These are phyloP conservation scores for Neodiprion fabricii DNA, from an alignment of 1,140 invertebrate species.

Conservation along the genomic window DNA sequence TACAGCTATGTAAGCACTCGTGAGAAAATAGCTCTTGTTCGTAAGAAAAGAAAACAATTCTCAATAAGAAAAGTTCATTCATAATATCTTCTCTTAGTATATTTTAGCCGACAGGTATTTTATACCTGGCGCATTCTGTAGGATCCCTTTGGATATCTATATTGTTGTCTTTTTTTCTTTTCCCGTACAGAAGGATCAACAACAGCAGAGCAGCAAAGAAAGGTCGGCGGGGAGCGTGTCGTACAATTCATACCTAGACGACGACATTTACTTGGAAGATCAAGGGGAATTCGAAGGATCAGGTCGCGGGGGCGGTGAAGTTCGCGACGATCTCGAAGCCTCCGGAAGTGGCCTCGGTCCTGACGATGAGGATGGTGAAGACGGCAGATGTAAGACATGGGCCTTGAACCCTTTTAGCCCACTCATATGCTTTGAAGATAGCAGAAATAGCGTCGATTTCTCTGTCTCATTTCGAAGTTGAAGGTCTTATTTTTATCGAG, in stretches of 20 bases:
- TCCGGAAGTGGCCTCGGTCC: constrained; percentile 75
- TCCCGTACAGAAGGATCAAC: constrained; percentile 47
- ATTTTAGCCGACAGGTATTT: not conserved
- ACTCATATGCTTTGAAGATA: too few species aligned
- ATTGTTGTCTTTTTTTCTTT: not conserved
- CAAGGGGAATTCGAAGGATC: constrained; percentile 61
- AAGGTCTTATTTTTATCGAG: too few species aligned
- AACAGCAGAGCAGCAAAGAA: constrained; percentile 47
- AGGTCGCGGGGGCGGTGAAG: constrained; percentile 58
- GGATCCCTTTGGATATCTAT: not conserved
- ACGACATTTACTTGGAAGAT: constrained; percentile 61
- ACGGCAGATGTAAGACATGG: constrained; percentile 42
- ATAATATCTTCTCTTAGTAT: not conserved
- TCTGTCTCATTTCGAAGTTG: too few species aligned
- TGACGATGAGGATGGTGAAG: constrained; percentile 70
- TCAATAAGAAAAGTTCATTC: too few species aligned
- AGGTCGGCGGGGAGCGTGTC: constrained; percentile 43
- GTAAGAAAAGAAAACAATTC: too few species aligned
- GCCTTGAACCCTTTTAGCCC: not conserved
- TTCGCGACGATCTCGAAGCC: constrained; percentile 70
- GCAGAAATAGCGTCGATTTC: too few species aligned
- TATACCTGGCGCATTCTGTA: too few species aligned
- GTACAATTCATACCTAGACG: constrained; percentile 52
- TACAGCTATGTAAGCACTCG: too few species aligned
- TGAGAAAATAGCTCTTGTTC: too few species aligned